Evolutionary conservation across 2,797 vertebrate species (phyloP).

Genomic region (Lutjanus argentimaculatus): DNA sequence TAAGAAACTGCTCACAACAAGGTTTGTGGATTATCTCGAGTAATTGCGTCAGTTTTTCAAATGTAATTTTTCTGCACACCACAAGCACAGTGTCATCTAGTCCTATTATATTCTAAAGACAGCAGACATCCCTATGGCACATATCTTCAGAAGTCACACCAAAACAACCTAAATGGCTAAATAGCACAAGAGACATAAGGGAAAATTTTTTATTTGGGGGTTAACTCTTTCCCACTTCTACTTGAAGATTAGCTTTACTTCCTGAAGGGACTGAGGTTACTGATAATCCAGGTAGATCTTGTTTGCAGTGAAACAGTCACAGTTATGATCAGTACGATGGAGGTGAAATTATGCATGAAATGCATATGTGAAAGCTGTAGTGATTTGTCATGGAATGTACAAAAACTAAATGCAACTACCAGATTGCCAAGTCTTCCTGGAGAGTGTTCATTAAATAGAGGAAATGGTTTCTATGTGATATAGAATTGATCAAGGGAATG

Average conservation of each 20-base stretch:
- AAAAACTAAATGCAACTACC: constrained; percentile 23
- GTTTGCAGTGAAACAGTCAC: background rate
- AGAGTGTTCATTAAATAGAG: constrained; percentile 34
- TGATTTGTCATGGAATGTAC: constrained; percentile 27
- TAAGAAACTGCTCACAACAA: no score
- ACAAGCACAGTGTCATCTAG: no score
- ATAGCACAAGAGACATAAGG: no score
- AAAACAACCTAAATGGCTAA: no score
- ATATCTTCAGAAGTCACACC: no score
- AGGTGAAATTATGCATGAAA: constrained; percentile 29
- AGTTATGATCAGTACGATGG: background rate
- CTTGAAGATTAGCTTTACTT: constrained; percentile 50
- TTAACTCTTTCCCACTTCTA: background rate
- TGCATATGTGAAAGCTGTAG: constrained; percentile 13
- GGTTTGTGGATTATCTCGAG: no score
- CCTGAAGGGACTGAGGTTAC: constrained; percentile 10
- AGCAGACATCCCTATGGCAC: no score
- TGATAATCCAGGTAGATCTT: constrained; percentile 1
- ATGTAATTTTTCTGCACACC: no score
- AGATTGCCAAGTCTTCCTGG: constrained; percentile 25
- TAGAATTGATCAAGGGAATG: constrained; percentile 26
- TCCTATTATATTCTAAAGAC: no score
- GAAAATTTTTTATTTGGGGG: no score
- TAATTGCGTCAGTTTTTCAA: no score
- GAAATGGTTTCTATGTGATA: constrained; percentile 40